Conservation (phyloP, 2,797 vertebrate genomes). For the Danio albolineatus region DNA sequence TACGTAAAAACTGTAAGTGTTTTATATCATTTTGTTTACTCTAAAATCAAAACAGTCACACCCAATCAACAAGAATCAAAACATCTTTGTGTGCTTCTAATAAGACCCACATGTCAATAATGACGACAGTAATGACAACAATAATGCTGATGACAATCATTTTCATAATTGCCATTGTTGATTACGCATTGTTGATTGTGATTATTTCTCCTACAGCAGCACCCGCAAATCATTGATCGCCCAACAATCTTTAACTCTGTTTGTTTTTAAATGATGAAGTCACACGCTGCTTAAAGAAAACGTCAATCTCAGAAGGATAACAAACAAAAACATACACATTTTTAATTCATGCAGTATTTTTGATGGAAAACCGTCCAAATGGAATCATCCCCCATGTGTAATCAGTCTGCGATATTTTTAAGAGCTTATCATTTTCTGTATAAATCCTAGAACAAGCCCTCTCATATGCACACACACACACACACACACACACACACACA, state of each 20-base stretch:
- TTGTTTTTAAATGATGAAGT: neutral
- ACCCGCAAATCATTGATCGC: neutral
- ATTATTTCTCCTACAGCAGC: neutral
- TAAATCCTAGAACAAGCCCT: neutral
- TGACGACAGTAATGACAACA: neutral
- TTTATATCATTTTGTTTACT: too few relatives aligned
- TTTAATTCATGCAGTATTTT: neutral
- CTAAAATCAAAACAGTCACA: neutral
- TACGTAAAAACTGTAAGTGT: too few relatives aligned
- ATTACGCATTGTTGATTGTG: neutral
- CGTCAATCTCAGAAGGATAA: neutral
- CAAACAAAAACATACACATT: neutral
- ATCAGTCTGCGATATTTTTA: neutral
- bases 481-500: slow-evolving; percentile 28
- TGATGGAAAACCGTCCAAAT: neutral
- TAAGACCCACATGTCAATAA: neutral
- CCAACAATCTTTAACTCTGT: neutral
- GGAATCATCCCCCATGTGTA: neutral
- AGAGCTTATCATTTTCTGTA: neutral
- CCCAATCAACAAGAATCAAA: neutral
- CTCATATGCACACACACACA: neutral
- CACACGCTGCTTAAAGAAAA: neutral
- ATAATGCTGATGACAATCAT: neutral
- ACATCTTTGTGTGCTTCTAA: neutral
- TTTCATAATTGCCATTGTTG: neutral